A percentile compares a stretch with the other conserved stretches of the same genome.
These are phyloP conservation scores for Xestia ashworthii DNA, from an alignment of 2,888 invertebrate species.

Conservation along the genomic window DNA sequence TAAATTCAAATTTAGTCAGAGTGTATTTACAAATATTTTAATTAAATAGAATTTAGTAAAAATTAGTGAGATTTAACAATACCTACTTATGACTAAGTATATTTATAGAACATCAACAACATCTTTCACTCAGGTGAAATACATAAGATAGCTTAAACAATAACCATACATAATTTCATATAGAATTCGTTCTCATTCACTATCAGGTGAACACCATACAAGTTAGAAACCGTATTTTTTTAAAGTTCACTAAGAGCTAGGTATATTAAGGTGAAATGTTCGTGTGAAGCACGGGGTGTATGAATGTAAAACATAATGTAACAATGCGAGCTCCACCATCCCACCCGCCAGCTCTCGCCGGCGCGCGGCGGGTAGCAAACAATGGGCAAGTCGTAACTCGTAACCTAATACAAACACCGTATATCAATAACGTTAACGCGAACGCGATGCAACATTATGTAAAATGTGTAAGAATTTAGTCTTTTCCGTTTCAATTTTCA, in stretches of 20 bases:
- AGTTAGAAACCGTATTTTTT: slow-evolving; percentile 73
- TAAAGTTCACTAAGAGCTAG: slow-evolving; percentile 72
- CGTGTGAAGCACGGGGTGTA: slow-evolving; percentile 70
- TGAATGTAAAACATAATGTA: slow-evolving; percentile 68
- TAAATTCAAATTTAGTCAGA: slow-evolving; percentile 90
- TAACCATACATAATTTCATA: slow-evolving; percentile 84
- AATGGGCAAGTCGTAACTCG: slow-evolving; percentile 75
- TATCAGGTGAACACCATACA: slow-evolving; percentile 80
- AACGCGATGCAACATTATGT: slow-evolving; percentile 88
- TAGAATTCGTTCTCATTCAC: slow-evolving; percentile 80
- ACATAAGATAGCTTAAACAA: slow-evolving; percentile 82
- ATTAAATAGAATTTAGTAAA: slow-evolving; percentile 91
- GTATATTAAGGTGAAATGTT: slow-evolving; percentile 74
- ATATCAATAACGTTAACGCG: slow-evolving; percentile 87
- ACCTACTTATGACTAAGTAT: slow-evolving; percentile 87
- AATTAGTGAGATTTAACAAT: slow-evolving; percentile 91
- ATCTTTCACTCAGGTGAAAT: slow-evolving; percentile 88
- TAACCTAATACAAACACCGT: slow-evolving; percentile 83
- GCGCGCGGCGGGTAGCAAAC: slow-evolving; percentile 64
- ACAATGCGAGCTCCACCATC: slow-evolving; percentile 71
- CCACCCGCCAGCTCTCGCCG: slow-evolving; percentile 36
- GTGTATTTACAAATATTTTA: slow-evolving; percentile 91
- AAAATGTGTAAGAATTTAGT: slow-evolving; percentile 89
- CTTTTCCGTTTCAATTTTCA: slow-evolving; percentile 90
- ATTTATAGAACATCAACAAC: slow-evolving; percentile 89